Evolutionary conservation across 1,140 invertebrate genomes (phyloP).

Genomic region (Drosophila navojoa): DNA sequence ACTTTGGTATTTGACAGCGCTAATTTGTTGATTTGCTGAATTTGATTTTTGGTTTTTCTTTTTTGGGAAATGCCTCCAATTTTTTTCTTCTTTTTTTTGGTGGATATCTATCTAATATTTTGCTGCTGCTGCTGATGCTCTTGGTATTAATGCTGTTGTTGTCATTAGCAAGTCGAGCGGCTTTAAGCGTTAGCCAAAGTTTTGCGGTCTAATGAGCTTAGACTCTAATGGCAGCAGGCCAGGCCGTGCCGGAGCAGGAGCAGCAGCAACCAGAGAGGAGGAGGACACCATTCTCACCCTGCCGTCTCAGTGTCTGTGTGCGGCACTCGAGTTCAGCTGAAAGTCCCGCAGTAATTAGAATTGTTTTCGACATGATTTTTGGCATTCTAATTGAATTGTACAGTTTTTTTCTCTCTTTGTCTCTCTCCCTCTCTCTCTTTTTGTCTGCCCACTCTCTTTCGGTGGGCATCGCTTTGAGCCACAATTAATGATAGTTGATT

Average conservation of each 20-base stretch:
- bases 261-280: not conserved
- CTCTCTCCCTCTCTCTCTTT: not conserved
- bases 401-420: not conserved
- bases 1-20: constrained; percentile 63
- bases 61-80: not conserved
- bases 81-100: not conserved
- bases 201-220: constrained; percentile 75
- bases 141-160: constrained; percentile 38
- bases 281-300: too few relatives aligned
- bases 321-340: constrained; percentile 16
- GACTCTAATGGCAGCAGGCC: constrained; percentile 26
- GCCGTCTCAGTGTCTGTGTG: not conserved
- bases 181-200: constrained; percentile 51
- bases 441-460: not conserved
- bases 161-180: constrained; percentile 64
- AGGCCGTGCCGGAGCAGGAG: constrained; percentile 9
- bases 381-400: constrained; percentile 75
- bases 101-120: constrained; percentile 10
- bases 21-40: constrained; percentile 81
- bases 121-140: constrained; percentile 18
- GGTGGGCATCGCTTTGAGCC: not conserved
- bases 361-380: constrained; percentile 74
- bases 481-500: constrained; percentile 25
- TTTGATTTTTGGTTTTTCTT: constrained; percentile 54
- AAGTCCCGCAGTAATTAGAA: constrained; percentile 74